Evolutionary conservation across 2,113 vertebrate species (phyloP), one percentile per base, ranked within the genome.

Genomic region (Mionectes macconnelli): DNA sequence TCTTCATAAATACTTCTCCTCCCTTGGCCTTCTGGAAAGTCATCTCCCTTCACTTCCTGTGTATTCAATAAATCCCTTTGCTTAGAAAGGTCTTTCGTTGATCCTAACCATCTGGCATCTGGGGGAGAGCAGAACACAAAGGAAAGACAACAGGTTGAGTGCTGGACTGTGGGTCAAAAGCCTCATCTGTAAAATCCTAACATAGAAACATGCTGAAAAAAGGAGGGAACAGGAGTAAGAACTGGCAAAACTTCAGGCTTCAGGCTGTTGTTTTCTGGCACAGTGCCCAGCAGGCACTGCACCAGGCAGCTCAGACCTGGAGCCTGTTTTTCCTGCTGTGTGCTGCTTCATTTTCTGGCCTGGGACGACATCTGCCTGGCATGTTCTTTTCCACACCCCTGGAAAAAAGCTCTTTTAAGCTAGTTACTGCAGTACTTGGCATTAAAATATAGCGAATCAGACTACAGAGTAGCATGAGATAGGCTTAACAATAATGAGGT

Each of bases 321-420:
- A 94, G 52, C 63, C 66, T 89, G 33, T 47, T 85, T 67, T 67
- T 22, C 11, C 59, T 53, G n/a, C 79, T 92, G 47, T 4, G 0
- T 42, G 24, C 47, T 81, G 8, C 64, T 90, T 84, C 72, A 81
- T 93, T 90, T 88, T 40, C 76, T 95, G 92, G 60, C 79, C 85
- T 97, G 85, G 93, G 79, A 96, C 8, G 94, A 95, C 94, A 95
- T 84, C 95, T 97, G 94, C 85, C 92, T 97, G 94, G 63, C 55
- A 16, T n/a, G 24, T 40, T 88, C 21, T 81, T 73, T 86, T 74
- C 82, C 44, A 88, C 68, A 92, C 12, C 14, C 12, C 2, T 4
- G 55, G 55, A 77, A 59, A 20, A 68, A 12, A 21, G 19, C 14
- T 68, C 35, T 59, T 88, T 76, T 79, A 64, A 64, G 35, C 57